Percentiles rank a stretch among this genome's conserved stretches.
Conservation (phyloP, 2,113 vertebrate species). For the Sinosuthora webbiana region DNA sequence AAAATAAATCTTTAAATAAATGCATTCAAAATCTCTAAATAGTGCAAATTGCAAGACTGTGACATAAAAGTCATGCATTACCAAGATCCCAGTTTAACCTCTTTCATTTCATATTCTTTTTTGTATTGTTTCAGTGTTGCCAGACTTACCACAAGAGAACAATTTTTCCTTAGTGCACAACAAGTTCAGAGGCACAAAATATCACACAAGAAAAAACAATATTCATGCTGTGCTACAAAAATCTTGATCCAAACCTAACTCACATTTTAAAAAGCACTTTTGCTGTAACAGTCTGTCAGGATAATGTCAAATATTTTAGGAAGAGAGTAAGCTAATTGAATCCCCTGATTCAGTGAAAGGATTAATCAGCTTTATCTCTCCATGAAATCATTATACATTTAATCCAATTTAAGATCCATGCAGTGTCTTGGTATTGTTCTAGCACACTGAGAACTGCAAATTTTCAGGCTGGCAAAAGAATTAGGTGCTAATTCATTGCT, state of each 20-base stretch:
- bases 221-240: neutral
- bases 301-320: neutral
- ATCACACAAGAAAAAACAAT: neutral
- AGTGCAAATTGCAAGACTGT: neutral
- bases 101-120: neutral
- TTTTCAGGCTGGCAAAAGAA: neutral
- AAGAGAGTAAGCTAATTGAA: neutral
- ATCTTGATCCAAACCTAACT: neutral
- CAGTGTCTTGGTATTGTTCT: neutral
- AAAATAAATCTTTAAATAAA: neutral
- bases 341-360: neutral
- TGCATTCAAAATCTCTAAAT: neutral
- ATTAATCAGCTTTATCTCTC: neutral
- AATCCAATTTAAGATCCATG: neutral
- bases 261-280: neutral
- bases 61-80: neutral
- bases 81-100: neutral
- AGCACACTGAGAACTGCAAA: neutral
- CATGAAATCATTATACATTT: neutral
- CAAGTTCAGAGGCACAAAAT: neutral
- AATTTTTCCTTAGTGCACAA: neutral
- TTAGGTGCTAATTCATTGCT: neutral
- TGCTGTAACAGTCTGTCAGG: neutral
- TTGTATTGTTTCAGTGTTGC: neutral
- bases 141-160: neutral